Base-by-base conservation (phyloP, 2,888 invertebrate species). In the Cataglyphis albicans region DNA sequence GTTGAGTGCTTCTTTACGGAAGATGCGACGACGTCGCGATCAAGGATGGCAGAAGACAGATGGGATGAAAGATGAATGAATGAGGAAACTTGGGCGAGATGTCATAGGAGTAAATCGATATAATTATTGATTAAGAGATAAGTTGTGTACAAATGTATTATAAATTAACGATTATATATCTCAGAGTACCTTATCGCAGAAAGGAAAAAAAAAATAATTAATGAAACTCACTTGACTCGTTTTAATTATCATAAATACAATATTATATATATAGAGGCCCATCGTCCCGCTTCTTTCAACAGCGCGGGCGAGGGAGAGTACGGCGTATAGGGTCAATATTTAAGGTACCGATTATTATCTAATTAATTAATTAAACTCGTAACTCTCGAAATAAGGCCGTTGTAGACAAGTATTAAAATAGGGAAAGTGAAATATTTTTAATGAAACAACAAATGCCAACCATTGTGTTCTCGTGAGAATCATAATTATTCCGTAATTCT, bases 111-210 rank as follows among this genome's bases (percentile, higher is more conserved):
- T 88, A 91, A 91, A 91, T 92, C 91, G 91, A 91, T 88, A 84
- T 92, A 92, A 92, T 93, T 92, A 92, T 91, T 91, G 90, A 93
- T 92, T 93, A 93, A 93, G 91, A 89, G 89, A 91, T 93, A 93
- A 92, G 92, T 93, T 93, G 87, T 93, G 93, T 93, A 93, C 93
- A 93, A 93, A 93, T 93, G 93, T 93, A 93, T 92, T 91, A 92
- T 93, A 92, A 93, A 93, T 93, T 92, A 92, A 90, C 88, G 87
- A 91, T 91, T 91, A 52, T 52, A 52, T 52, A 93, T 93, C 90
- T 88, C 91, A 91, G 90, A 92, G 93, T 93, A 93, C 91, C 92
- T 93, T 92, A 88, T 87, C 65, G 78, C 90, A 84, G 86, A 75
- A 87, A 86, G 72, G 61, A 83, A 67, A 85, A 83, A 25, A 83